phyloP scores from a whole-genome alignment of 2,888 invertebrate species.

The Nymphalis urticae region DNA sequence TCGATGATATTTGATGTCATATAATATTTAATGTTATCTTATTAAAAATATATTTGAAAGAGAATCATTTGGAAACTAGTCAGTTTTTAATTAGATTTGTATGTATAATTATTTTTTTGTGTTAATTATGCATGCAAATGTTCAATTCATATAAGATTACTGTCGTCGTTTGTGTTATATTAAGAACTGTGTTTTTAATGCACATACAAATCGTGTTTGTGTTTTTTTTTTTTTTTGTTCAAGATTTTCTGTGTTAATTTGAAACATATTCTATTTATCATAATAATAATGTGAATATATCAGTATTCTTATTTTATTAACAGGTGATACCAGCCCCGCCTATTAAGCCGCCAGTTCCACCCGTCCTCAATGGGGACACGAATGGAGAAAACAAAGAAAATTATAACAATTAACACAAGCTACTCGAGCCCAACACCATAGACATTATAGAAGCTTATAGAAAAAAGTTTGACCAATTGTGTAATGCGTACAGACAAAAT shows the following conservation, averaged over 20 bases:
- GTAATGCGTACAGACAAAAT: conserved; percentile 27
- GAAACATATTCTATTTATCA: too few species aligned
- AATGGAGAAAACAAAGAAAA: conserved; percentile 61
- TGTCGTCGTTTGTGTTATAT: too few species aligned
- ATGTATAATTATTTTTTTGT: too few species aligned
- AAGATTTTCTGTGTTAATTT: too few species aligned
- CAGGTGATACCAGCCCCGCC: conserved; percentile 78
- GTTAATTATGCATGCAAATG: too few species aligned
- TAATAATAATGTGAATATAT: neutral
- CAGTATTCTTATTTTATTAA: conserved; percentile 11
- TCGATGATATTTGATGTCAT: too few species aligned
- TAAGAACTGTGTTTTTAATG: neutral
- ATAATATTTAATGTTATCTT: too few species aligned
- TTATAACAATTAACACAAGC: conserved; percentile 43
- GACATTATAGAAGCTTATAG: conserved; percentile 10
- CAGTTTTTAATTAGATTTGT: too few species aligned
- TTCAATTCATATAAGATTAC: too few species aligned
- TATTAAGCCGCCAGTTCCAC: conserved; percentile 61
- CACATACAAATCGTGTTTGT: neutral
- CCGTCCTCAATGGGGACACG: conserved; percentile 65
- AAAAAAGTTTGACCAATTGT: conserved; percentile 28
- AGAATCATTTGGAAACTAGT: too few species aligned
- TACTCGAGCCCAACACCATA: neutral
- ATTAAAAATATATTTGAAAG: too few species aligned
- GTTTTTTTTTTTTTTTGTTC: too few species aligned